These are phyloP conservation scores for Platyrinchus mystaceus DNA, from an alignment of 2,797 vertebrate species.

Conservation along the genomic window DNA sequence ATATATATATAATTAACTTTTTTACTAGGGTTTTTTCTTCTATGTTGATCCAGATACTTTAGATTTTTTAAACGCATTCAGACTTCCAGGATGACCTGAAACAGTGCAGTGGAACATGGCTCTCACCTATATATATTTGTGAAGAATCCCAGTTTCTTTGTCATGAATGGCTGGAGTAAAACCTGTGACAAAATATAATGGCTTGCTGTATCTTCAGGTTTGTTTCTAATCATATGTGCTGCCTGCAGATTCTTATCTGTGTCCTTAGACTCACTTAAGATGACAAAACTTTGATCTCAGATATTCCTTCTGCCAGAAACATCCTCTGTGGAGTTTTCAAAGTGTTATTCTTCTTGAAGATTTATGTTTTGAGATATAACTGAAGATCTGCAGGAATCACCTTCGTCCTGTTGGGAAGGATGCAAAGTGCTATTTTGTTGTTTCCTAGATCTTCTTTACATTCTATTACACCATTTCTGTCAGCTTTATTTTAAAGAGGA, in stretches of 20 bases:
- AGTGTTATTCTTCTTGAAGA: conserved; percentile 24
- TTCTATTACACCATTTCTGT: not conserved
- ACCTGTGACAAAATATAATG: fast-evolving
- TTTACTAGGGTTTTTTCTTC: not conserved
- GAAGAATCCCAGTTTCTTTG: not conserved
- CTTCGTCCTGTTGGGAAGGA: conserved; percentile 1
- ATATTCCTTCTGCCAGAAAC: conserved; percentile 26
- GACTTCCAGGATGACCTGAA: not conserved
- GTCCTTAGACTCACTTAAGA: conserved; percentile 20
- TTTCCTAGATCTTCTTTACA: not conserved
- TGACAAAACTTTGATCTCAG: conserved; percentile 32
- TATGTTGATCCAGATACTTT: not conserved
- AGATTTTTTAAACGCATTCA: not conserved
- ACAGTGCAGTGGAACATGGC: not conserved
- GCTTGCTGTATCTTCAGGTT: not conserved
- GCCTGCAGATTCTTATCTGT: not conserved
- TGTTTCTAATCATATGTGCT: not conserved
- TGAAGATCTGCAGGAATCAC: conserved; percentile 20
- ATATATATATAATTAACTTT: not conserved
- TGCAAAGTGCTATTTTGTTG: not conserved
- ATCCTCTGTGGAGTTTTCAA: conserved; percentile 14
- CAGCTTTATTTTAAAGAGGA: not conserved
- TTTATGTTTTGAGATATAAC: conserved; percentile 11
- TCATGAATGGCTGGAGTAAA: not conserved
- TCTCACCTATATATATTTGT: not conserved